Conservation (phyloP, 2,113 vertebrate genomes). For the Serinus canaria region DNA sequence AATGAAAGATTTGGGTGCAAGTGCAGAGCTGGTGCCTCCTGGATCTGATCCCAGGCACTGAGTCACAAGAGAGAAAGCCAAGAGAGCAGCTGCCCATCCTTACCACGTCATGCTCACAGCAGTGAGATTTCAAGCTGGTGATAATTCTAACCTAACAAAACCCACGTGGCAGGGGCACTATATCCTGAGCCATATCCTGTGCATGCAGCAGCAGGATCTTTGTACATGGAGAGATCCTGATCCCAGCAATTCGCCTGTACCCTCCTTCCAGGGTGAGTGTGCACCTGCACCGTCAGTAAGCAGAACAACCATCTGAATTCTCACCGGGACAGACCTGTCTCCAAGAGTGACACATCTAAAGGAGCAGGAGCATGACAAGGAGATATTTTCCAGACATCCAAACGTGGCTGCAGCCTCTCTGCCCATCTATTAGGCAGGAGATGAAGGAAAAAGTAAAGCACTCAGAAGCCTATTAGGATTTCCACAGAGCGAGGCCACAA, state of each 20-base stretch:
- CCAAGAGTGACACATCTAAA: neutral
- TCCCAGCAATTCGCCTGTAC: neutral
- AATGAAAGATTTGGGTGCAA: neutral
- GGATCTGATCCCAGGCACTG: neutral
- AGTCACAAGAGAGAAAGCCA: neutral
- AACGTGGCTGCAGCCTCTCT: neutral
- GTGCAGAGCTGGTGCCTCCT: neutral
- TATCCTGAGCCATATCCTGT: neutral
- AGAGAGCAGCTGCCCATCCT: neutral
- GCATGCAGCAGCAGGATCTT: neutral
- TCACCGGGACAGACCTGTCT: neutral
- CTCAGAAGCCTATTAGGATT: conserved; percentile 60
- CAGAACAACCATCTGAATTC: neutral
- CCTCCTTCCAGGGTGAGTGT: neutral
- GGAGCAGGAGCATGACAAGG: fast-evolving
- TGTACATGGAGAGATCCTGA: neutral
- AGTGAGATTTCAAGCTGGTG: neutral
- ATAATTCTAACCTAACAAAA: neutral
- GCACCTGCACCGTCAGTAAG: neutral
- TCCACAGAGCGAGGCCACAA: neutral
- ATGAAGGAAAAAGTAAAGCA: conserved; percentile 49
- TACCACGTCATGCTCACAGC: neutral
- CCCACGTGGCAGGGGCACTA: neutral
- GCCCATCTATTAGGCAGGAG: conserved; percentile 10
- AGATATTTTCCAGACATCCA: neutral